A percentile compares a stretch with the other conserved stretches of the same genome.
These are phyloP conservation scores for Stenotaenia linearis DNA, from an alignment of 2,888 invertebrate species.

Conservation along the genomic window DNA sequence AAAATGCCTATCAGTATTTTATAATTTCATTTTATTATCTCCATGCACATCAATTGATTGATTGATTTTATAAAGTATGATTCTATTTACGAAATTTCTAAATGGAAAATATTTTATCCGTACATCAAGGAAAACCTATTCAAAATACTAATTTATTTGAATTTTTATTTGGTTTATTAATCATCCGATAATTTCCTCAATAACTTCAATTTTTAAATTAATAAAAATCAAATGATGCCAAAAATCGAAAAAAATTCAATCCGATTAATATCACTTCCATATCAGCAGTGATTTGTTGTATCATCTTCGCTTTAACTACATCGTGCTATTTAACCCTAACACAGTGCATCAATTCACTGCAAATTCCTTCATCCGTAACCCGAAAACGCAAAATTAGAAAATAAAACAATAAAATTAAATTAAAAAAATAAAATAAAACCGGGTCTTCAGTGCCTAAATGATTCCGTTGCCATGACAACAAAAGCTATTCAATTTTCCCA, in stretches of 20 bases:
- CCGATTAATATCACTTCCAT: neutral
- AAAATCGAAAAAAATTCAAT: neutral
- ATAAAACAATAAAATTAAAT: neutral
- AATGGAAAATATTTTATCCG: too few relatives aligned
- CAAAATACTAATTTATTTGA: too few relatives aligned
- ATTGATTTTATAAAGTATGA: too few relatives aligned
- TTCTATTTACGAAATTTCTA: too few relatives aligned
- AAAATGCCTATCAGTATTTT: too few relatives aligned
- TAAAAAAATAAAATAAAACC: neutral
- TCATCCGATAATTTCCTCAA: too few relatives aligned
- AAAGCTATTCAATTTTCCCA: conserved; percentile 5
- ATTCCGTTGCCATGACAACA: neutral
- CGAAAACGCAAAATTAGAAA: neutral
- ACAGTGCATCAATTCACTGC: neutral
- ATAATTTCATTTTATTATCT: too few relatives aligned
- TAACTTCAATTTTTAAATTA: too few relatives aligned
- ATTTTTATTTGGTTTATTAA: too few relatives aligned
- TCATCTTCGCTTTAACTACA: neutral
- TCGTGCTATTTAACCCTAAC: neutral
- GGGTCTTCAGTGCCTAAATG: neutral
- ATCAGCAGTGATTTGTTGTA: too few relatives aligned
- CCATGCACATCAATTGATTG: too few relatives aligned
- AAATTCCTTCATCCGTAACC: neutral
- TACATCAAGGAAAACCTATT: too few relatives aligned
- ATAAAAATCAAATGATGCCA: neutral